phyloP scores from a whole-genome alignment of 2,888 invertebrate genomes.

The Pseudoips prasinana region DNA sequence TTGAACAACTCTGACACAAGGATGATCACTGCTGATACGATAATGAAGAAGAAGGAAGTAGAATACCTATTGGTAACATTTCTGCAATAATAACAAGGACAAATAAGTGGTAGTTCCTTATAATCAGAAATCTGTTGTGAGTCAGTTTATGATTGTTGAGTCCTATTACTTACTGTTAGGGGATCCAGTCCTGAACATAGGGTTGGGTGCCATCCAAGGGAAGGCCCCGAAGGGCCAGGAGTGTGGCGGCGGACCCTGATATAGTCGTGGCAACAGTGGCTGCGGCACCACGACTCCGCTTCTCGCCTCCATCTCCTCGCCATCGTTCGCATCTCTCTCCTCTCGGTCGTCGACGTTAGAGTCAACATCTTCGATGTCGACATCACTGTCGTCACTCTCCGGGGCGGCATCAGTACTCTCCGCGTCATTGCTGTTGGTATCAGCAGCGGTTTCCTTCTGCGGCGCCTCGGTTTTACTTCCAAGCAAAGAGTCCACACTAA shows the following conservation, averaged over 20 bases:
- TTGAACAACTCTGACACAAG: no score
- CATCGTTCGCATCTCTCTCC: slow-evolving; percentile 67
- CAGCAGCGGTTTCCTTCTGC: slow-evolving; percentile 46
- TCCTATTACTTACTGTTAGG: slow-evolving; percentile 84
- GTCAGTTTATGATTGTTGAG: no score
- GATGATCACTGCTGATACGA: no score
- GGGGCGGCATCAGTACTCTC: slow-evolving; percentile 62
- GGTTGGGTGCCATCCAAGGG: slow-evolving; percentile 84
- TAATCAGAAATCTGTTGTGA: no score
- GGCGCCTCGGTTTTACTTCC: slow-evolving; percentile 59
- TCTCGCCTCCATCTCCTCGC: slow-evolving; percentile 68
- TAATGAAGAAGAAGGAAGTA: no score
- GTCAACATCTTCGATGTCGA: slow-evolving; percentile 74
- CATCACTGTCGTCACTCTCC: slow-evolving; percentile 73
- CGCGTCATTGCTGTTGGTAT: slow-evolving; percentile 64
- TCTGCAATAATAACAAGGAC: no score
- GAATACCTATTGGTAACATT: no score
- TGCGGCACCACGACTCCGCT: slow-evolving; percentile 85
- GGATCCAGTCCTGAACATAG: slow-evolving; percentile 81
- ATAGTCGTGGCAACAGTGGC: slow-evolving; percentile 84
- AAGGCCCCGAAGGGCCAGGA: slow-evolving; percentile 85
- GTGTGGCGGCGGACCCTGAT: slow-evolving; percentile 78
- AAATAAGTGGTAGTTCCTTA: no score
- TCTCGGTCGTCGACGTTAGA: slow-evolving; percentile 71
- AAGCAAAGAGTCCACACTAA: slow-evolving; percentile 87